Evolutionary conservation across 2,797 vertebrate species (phyloP), one percentile per base, ranked within the genome.

Genomic region (Bradypodion ventrale): DNA sequence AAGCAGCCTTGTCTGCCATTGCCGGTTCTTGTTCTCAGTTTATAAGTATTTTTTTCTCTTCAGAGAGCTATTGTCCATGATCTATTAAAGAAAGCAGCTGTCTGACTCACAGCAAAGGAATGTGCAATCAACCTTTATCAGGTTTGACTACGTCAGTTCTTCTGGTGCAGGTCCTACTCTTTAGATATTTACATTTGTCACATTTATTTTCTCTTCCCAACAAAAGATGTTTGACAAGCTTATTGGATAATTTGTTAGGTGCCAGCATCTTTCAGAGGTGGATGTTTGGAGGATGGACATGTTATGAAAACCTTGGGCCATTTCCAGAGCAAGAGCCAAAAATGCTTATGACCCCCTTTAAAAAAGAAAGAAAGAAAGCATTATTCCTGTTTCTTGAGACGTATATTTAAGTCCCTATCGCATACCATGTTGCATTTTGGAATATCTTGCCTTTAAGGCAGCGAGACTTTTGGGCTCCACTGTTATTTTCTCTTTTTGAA

Each of bases 51-150:
- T 56, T 56, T 56, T 56, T 4, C 9, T 49, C n/a, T n/a, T n/a
- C 15, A 56, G 52, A 56, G 52, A 15, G 13, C 15, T 56, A 56
- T 56, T 56, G 52, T 6, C 16, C 16, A 21, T 56, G 52, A 56
- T 86, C 83, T 92, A 7, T 85, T 89, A 92, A 75, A 75, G 32
- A 90, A 66, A 89, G 76, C 82, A 90, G 76, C 29, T 52, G 89
- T 79, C 78, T 91, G 90, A 91, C 29, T 56, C 91, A 90, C 0
- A 0, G 52, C 46, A 86, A 92, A 93, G 90, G 92, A 93, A 92
- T 88, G 86, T 46, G 65, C 80, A 86, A 83, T 91, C 90, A 90
- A 79, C 80, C 93, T 92, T 94, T 83, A 86, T 93, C 88, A 85
- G 87, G 88, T 90, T 83, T 63, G 77, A 94, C 73, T 89, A 83